Evolutionary conservation across 1,140 invertebrate genomes (phyloP), one percentile per base, ranked within the genome.

Genomic region (Lepidurus arcticus): DNA sequence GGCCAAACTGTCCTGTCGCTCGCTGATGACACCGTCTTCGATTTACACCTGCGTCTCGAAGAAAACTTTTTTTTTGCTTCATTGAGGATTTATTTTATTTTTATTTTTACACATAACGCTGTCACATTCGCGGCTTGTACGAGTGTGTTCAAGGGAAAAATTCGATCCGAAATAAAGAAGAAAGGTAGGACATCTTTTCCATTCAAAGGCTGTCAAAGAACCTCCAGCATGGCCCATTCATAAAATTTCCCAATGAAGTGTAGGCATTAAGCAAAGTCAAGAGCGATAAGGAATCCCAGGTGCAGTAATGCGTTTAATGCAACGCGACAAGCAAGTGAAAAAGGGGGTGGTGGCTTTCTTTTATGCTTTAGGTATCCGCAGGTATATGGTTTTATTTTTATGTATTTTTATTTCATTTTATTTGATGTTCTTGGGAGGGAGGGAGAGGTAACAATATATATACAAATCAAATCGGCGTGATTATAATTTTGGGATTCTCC

Each of bases 211-310:
- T 65, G 53, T 65, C 53, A 65, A 65, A 65, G 21, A 65, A 65
- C 53, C n/a, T n/a, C 5, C 53, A n/a, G 3, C n/a, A 21, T 21
- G 0, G 53, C 53, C 53, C 53, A 65, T 65, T 65, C 53, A 65
- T 65, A 65, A 65, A 65, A 65, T 65, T 34, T 65, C 53, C 53
- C 53, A 65, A 65, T 16, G 53, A 65, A 65, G 21, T 65, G 53
- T 65, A n/a, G 21, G 53, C 53, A 65, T 65, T 65, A 65, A 65
- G 21, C 53, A 65, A 65, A 65, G 53, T 65, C 53, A 65, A 65
- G 53, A 65, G 53, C 16, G 53, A 65, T 34, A 21, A 65, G 53
- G 53, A 65, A 65, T 65, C 53, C 53, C 21, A 21, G 53, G 53
- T 13, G 16, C 53, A 65, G 53, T 65, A 65, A 65, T 65, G 53